Conservation (phyloP, 1,140 invertebrate species). For the Chrysomallon squamiferum region DNA sequence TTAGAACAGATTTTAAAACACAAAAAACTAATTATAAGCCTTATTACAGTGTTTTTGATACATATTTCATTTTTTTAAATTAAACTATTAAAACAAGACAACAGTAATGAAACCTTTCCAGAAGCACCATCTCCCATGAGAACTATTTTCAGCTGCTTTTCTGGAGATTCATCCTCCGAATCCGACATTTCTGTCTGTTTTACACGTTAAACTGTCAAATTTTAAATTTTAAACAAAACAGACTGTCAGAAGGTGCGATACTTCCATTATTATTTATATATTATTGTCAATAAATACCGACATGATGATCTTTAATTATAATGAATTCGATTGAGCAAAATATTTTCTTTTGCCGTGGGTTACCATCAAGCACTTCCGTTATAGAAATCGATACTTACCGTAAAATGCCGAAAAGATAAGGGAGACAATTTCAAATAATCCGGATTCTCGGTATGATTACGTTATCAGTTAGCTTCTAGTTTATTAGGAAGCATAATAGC, state of each 20-base stretch:
- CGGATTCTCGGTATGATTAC: no score
- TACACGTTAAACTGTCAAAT: neutral
- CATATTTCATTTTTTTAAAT: no score
- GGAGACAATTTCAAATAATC: no score
- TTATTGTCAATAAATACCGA: neutral
- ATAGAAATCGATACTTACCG: no score
- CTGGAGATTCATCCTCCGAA: constrained; percentile 66
- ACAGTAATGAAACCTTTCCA: constrained; percentile 72
- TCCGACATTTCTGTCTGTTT: constrained; percentile 55
- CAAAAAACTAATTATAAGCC: no score
- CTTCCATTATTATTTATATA: neutral
- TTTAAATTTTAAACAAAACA: neutral
- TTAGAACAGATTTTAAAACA: no score
- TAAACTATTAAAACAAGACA: constrained; percentile 19
- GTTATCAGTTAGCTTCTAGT: no score
- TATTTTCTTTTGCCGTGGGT: constrained; percentile 9
- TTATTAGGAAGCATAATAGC: no score
- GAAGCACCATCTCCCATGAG: constrained; percentile 79
- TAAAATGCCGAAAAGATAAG: no score
- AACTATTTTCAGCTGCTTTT: constrained; percentile 80
- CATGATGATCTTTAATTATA: neutral
- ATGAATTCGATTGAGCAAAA: neutral
- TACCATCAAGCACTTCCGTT: neutral
- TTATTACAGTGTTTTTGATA: no score
- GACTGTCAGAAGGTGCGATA: neutral